A percentile compares a stretch with the other conserved stretches of the same genome.
phyloP scores from a whole-genome alignment of 2,113 vertebrate genomes.

The Anser brachyrhynchus region DNA sequence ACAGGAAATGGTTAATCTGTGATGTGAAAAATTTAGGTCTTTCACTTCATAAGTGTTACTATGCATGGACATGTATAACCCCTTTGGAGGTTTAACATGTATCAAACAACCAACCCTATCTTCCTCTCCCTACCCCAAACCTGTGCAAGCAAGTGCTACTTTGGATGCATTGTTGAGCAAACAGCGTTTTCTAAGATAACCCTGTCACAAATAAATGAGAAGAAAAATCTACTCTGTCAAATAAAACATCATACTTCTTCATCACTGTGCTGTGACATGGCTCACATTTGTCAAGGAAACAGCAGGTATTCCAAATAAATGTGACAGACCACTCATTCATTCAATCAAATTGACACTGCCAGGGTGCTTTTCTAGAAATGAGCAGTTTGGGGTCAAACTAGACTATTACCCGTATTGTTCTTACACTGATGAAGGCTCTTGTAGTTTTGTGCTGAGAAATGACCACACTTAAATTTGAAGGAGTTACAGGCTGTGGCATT shows the following conservation, averaged over 20 bases:
- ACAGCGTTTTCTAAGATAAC: background rate
- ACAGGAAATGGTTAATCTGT: background rate
- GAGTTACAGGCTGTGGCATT: background rate
- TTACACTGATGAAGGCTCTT: background rate
- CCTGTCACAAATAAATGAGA: background rate
- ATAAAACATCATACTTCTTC: background rate
- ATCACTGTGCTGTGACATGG: conserved; percentile 17
- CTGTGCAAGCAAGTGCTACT: background rate
- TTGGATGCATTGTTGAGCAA: fast-evolving
- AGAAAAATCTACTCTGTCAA: conserved; percentile 29
- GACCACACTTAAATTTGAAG: background rate
- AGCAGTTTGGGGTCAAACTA: background rate
- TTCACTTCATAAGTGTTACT: background rate
- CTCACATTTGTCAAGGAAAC: conserved; percentile 45
- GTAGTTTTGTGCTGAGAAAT: background rate
- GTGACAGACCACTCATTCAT: conserved; percentile 13
- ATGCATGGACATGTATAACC: background rate
- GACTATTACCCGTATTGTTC: background rate
- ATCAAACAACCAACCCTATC: background rate
- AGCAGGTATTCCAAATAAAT: conserved; percentile 48
- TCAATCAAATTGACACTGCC: background rate
- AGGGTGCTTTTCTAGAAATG: fast-evolving
- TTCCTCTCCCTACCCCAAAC: background rate
- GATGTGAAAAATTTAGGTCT: background rate
- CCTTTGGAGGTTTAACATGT: background rate